A percentile compares a stretch with the other conserved stretches of the same genome.
Evolutionary conservation across 2,113 vertebrate genomes (phyloP).

Genomic region (Orcinus orca): DNA sequence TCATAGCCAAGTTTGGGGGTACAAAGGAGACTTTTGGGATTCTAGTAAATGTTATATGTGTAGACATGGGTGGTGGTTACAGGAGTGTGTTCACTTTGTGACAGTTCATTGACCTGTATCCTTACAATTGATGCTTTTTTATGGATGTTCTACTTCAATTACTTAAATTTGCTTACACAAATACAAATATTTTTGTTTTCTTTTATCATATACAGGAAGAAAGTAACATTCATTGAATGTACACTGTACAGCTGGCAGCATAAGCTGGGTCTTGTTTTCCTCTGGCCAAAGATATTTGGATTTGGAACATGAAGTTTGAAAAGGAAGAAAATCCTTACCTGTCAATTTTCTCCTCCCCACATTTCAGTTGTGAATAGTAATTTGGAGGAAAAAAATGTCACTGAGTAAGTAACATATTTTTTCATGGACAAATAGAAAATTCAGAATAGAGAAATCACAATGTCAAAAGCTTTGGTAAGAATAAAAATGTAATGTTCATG

Average conservation of each 20-base stretch:
- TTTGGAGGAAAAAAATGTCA: not conserved
- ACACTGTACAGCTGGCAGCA: not conserved
- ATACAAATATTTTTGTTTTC: not conserved
- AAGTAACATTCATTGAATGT: not conserved
- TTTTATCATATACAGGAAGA: not conserved
- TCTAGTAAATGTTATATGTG: not conserved
- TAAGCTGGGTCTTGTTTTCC: not conserved
- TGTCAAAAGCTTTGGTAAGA: not conserved
- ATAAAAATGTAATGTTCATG: not conserved
- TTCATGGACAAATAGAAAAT: not conserved
- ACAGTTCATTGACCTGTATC: not conserved
- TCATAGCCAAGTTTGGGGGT: not conserved
- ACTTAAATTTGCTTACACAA: not conserved
- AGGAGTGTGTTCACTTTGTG: not conserved
- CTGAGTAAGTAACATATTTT: not conserved
- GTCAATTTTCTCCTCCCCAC: not conserved
- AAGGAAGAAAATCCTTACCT: not conserved
- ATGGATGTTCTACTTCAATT: not conserved
- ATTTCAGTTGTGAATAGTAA: not conserved
- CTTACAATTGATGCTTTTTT: not conserved
- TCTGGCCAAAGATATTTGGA: not conserved
- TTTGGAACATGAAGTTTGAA: not conserved
- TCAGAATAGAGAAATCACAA: not conserved
- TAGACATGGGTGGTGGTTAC: not conserved
- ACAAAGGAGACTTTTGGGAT: not conserved